These are phyloP conservation scores for Pitangus sulphuratus DNA, from an alignment of 2,797 vertebrate genomes.

Conservation along the genomic window DNA sequence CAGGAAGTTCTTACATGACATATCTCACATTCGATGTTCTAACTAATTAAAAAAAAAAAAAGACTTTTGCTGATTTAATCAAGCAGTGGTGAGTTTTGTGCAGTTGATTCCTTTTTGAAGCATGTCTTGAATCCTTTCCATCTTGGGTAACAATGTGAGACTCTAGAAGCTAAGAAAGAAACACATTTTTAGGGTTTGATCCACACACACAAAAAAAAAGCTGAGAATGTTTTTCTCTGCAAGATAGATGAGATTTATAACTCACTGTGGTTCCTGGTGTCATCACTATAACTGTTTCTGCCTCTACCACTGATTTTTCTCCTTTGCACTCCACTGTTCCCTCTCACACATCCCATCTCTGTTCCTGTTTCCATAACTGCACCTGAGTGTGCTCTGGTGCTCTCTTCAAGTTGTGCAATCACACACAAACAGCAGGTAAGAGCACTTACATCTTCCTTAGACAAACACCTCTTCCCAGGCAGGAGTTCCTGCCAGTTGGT, in stretches of 20 bases:
- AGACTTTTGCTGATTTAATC: background rate
- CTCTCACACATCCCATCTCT: background rate
- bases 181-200: background rate
- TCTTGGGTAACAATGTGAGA: rapidly evolving
- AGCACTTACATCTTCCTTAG: background rate
- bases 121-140: background rate
- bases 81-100: background rate
- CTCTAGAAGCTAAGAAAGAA: background rate
- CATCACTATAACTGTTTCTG: background rate
- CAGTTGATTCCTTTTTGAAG: background rate
- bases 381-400: background rate
- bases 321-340: background rate
- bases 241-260: background rate
- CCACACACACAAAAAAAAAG: background rate
- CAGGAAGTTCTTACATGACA: background rate
- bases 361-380: background rate
- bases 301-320: background rate
- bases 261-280: background rate
- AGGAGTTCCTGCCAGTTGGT: background rate
- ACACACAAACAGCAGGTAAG: background rate
- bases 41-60: background rate
- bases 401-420: background rate
- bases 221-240: background rate
- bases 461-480: background rate
- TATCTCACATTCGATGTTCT: background rate